Percentiles rank a stretch among this genome's conserved stretches.
phyloP scores from a whole-genome alignment of 2,113 vertebrate species.

The Corythoichthys haematopterus region DNA sequence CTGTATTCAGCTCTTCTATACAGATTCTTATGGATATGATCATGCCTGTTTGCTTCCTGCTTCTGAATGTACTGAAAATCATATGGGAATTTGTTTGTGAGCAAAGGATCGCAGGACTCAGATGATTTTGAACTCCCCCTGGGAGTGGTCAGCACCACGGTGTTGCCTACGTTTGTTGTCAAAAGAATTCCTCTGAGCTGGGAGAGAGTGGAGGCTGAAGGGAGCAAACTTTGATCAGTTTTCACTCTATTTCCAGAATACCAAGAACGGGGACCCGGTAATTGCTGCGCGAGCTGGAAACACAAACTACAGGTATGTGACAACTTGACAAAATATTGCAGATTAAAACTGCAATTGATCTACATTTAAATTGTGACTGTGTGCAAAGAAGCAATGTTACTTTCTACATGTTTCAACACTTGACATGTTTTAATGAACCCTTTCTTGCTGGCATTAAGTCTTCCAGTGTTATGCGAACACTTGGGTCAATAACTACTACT shows the following conservation, averaged over 20 bases:
- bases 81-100: slow-evolving; percentile 29
- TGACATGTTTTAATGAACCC: too few relatives aligned
- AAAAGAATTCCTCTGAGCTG: slow-evolving; percentile 61
- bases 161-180: slow-evolving; percentile 57
- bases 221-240: slow-evolving; percentile 44
- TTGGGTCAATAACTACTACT: not conserved
- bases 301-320: slow-evolving; percentile 62
- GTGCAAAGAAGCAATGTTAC: not conserved
- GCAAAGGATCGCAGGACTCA: slow-evolving; percentile 69
- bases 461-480: not conserved
- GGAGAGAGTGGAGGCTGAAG: slow-evolving; percentile 45
- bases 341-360: not conserved
- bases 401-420: not conserved
- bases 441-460: not conserved
- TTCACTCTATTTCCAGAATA: slow-evolving; percentile 65
- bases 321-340: not conserved
- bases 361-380: not conserved
- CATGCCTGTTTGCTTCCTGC: slow-evolving; percentile 6
- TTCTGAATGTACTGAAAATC: slow-evolving; percentile 27
- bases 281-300: slow-evolving; percentile 30
- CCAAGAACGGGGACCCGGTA: slow-evolving; percentile 37
- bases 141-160: slow-evolving; percentile 72
- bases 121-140: slow-evolving; percentile 58
- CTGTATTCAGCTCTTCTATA: not conserved
- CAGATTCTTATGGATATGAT: not conserved